phyloP scores from a whole-genome alignment of 2,797 vertebrate species.

The Helarctos malayanus region DNA sequence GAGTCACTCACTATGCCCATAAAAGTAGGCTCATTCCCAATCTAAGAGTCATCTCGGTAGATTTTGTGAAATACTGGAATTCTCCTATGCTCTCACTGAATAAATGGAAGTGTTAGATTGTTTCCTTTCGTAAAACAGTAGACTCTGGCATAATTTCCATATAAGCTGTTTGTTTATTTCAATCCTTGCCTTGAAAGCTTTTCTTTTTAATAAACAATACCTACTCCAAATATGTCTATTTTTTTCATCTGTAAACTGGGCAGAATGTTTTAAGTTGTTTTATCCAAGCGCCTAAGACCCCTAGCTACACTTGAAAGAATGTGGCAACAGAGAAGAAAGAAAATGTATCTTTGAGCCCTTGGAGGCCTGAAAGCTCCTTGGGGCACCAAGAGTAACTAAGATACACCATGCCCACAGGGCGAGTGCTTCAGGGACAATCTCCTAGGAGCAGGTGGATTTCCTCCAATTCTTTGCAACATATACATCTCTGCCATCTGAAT shows the following conservation, averaged over 20 bases:
- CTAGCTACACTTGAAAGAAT: neutral
- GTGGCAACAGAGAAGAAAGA: neutral
- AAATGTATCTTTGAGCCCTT: neutral
- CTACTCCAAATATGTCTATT: neutral
- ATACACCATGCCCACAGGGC: rapidly evolving
- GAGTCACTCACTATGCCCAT: neutral
- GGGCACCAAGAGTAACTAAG: neutral
- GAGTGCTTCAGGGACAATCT: neutral
- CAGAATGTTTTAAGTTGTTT: neutral
- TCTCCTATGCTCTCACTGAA: neutral
- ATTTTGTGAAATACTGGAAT: slow-evolving; percentile 19
- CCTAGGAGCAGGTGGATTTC: neutral
- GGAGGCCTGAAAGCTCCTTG: neutral
- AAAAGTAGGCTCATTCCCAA: slow-evolving; percentile 35
- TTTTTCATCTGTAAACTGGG: slow-evolving; percentile 12
- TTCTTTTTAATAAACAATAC: neutral
- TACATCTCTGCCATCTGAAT: neutral
- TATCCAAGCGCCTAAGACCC: neutral
- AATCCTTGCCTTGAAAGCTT: neutral
- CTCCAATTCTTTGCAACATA: neutral
- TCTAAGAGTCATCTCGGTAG: neutral
- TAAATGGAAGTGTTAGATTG: neutral
- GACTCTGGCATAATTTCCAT: neutral
- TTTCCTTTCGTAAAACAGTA: slow-evolving; percentile 26
- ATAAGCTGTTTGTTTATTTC: neutral